A percentile compares a stretch with the other conserved stretches of the same genome.
Evolutionary conservation across 2,888 invertebrate species (phyloP).

Genomic region (Capitulum mitella): DNA sequence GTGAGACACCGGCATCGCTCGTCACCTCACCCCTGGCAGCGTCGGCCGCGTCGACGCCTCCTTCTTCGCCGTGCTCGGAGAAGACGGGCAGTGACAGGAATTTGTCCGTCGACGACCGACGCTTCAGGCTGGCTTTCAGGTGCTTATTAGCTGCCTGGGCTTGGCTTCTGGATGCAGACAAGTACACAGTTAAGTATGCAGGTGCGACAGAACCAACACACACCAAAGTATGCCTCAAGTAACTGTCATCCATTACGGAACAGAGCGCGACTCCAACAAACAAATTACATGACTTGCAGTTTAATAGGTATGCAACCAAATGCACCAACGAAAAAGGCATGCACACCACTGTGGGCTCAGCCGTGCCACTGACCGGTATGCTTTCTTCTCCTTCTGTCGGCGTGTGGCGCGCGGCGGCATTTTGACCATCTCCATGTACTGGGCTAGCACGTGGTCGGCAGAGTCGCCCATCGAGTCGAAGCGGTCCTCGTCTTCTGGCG

Average conservation of each 20-base stretch:
- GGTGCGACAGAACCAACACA: no score
- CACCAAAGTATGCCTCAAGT: no score
- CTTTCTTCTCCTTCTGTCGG: constrained; percentile 32
- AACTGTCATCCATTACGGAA: no score
- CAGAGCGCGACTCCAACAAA: no score
- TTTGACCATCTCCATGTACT: constrained; percentile 27
- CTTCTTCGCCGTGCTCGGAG: constrained; percentile 26
- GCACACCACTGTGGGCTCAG: no score
- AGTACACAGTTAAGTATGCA: no score
- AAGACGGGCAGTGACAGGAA: constrained; percentile 33
- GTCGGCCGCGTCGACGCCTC: neutral
- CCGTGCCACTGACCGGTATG: constrained; percentile 30
- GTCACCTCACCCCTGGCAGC: neutral
- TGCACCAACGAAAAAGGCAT: no score
- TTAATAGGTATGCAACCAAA: no score
- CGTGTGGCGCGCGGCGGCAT: constrained; percentile 30
- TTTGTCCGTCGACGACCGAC: constrained; percentile 29
- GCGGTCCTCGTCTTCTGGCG: neutral
- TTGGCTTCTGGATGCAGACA: constrained; percentile 32
- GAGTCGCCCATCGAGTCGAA: constrained; percentile 19
- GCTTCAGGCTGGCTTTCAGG: constrained; percentile 30
- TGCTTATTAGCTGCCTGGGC: constrained; percentile 32
- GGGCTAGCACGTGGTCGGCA: constrained; percentile 12
- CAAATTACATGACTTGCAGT: no score
- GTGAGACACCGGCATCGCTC: no score